A percentile compares a stretch with the other conserved stretches of the same genome.
These are phyloP conservation scores for Protobothrops mucrosquamatus DNA, from an alignment of 2,113 vertebrate genomes.

Conservation along the genomic window DNA sequence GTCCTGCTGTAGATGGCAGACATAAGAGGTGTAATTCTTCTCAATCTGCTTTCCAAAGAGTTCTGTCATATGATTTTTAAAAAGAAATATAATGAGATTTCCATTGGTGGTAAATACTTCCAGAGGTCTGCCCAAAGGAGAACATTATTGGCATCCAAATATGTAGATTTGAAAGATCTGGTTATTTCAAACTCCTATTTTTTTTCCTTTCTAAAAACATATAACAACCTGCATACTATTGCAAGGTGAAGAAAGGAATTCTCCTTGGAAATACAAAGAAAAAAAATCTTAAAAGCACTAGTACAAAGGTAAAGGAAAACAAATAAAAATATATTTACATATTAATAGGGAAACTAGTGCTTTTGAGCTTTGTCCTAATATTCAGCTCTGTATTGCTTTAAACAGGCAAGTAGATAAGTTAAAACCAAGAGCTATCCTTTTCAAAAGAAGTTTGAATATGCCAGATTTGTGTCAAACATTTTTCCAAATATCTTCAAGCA, in stretches of 20 bases:
- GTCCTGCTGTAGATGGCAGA: background rate
- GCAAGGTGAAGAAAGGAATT: background rate
- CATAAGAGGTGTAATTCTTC: background rate
- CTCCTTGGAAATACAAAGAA: conserved; percentile 25
- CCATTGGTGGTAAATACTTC: background rate
- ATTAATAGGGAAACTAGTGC: conserved; percentile 52
- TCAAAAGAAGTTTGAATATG: background rate
- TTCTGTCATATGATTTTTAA: background rate
- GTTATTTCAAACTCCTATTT: background rate
- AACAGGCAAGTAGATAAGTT: background rate
- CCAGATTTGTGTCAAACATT: background rate
- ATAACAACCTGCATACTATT: background rate
- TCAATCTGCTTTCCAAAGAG: background rate
- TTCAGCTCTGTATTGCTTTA: conserved; percentile 50
- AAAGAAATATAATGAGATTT: background rate
- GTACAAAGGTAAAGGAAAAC: conserved; percentile 48
- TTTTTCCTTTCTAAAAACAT: background rate
- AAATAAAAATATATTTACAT: background rate
- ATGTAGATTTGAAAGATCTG: background rate
- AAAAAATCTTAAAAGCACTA: conserved; percentile 50
- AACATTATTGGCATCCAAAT: background rate
- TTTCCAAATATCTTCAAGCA: fast-evolving
- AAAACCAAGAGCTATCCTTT: conserved; percentile 43
- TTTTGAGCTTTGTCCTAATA: conserved; percentile 27
- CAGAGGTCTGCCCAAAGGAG: conserved; percentile 10